phyloP scores from a whole-genome alignment of 1,140 invertebrate species.

The Drosophila quadrilineata region DNA sequence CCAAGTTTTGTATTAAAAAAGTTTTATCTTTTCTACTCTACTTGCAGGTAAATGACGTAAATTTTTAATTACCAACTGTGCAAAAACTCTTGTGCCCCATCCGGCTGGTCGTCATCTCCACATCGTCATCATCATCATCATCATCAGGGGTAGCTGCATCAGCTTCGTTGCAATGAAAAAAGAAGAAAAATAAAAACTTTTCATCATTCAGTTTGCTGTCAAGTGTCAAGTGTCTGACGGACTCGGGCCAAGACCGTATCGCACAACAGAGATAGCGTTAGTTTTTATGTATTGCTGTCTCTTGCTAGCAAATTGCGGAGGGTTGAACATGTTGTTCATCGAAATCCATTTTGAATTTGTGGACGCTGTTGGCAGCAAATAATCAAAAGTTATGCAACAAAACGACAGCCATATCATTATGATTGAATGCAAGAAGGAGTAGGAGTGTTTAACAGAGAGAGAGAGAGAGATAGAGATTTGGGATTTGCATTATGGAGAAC shows the following conservation, averaged over 20 bases:
- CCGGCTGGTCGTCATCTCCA: not conserved
- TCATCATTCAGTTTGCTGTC: conserved; percentile 68
- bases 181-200: conserved; percentile 65
- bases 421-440: conserved; percentile 22
- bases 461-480: too few relatives aligned
- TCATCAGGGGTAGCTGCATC: too few relatives aligned
- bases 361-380: conserved; percentile 54
- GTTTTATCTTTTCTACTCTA: conserved; percentile 57
- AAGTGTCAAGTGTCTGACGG: conserved; percentile 65
- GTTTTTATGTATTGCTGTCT: too few relatives aligned
- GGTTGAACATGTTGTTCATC: not conserved
- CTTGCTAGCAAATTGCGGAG: conserved; percentile 5
- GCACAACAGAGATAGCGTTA: too few relatives aligned
- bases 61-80: conserved; percentile 73
- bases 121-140: conserved; percentile 17
- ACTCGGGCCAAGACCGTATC: not conserved
- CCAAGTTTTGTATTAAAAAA: conserved; percentile 75
- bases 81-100: conserved; percentile 54
- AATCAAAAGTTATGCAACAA: conserved; percentile 65
- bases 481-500: conserved; percentile 31
- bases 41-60: conserved; percentile 75
- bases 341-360: not conserved
- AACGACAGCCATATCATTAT: conserved; percentile 16
- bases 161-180: too few relatives aligned
- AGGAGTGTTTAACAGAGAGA: not conserved